Evolutionary conservation across 2,888 invertebrate genomes (phyloP), one percentile per base, ranked within the genome.

Genomic region (Cerastis rubricosa): DNA sequence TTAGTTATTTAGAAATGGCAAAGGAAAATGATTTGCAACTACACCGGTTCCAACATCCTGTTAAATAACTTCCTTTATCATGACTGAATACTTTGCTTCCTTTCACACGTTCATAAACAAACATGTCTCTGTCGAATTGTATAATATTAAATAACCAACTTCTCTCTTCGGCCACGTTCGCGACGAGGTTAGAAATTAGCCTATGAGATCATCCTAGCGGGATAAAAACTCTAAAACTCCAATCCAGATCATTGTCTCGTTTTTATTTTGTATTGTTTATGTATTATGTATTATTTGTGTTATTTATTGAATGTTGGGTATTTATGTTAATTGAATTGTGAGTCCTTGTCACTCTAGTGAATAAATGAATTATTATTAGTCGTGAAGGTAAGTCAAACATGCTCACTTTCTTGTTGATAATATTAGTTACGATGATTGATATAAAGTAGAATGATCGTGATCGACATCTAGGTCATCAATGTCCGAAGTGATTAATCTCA

Each of bases 361-460:
- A n/a, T n/a, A n/a, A n/a, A n/a, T n/a, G n/a, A n/a, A n/a, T n/a
- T n/a, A n/a, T n/a, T n/a, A n/a, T n/a, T n/a, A n/a, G n/a, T n/a
- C n/a, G n/a, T n/a, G n/a, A n/a, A n/a, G n/a, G n/a, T n/a, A n/a
- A n/a, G n/a, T n/a, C n/a, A n/a, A n/a, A n/a, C n/a, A n/a, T n/a
- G n/a, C n/a, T n/a, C 63, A 43, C 64, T 64, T 64, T 43, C 43
- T 25, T 12, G 43, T n/a, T 64, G 1, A 64, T 43, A 45, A 64
- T 64, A 43, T 14, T n/a, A 0, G 29, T n/a, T n/a, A 43, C 43
- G 64, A 43, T 85, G 59, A 83, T 72, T 81, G 19, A 85, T 82
- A 78, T 85, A 85, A 84, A 86, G 76, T 79, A 67, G 25, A 59
- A 82, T 83, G 49, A 54, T 81, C 78, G 69, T 83, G 74, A 81